Evolutionary conservation across 2,797 vertebrate species (phyloP), one percentile per base, ranked within the genome.

Genomic region (Cryptoprocta ferox): DNA sequence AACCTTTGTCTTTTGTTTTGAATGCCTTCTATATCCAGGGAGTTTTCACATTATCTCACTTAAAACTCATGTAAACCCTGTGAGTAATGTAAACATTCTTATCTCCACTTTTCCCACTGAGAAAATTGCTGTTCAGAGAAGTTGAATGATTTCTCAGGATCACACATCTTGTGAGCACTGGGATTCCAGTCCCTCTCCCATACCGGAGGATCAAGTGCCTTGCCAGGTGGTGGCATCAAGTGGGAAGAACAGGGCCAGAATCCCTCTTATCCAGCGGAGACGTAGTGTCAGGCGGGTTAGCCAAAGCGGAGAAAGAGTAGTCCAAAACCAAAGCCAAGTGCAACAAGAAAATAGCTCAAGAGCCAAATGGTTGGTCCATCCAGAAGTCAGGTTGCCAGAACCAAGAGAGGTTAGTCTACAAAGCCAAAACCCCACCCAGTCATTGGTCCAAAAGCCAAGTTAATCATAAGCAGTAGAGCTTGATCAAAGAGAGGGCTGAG

Each of bases 311-410:
- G 63, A 76, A 79, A 82, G n/a, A 14, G 12, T 80, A 89, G 37
- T 86, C 75, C 73, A 68, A 63, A 88, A 24, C 48, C 88, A 96
- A 94, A 94, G 91, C 93, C 93, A 96, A 96, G 42, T 73, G 28
- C 80, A 93, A 50, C 37, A 94, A 84, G 94, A 88, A 96, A 91
- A 85, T 76, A 92, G 13, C 30, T 42, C 37, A 86, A 71, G 53
- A 93, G 94, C 76, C 94, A 96, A 95, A 87, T 42, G 21, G 59
- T 71, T 21, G 21, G 65, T 71, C 45, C 81, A 93, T 89, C 80
- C 59, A 97, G 70, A 96, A 97, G 73, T 86, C 71, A 91, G 37
- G 32, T 45, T 78, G 78, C 73, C 65, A 76, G 75, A 95, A 78
- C 88, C 81, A 86, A 94, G 61, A 91, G 3, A 71, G 81, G 56